Evolutionary conservation across 2,888 invertebrate species (phyloP).

Genomic region (Phyllotreta cruciferae): DNA sequence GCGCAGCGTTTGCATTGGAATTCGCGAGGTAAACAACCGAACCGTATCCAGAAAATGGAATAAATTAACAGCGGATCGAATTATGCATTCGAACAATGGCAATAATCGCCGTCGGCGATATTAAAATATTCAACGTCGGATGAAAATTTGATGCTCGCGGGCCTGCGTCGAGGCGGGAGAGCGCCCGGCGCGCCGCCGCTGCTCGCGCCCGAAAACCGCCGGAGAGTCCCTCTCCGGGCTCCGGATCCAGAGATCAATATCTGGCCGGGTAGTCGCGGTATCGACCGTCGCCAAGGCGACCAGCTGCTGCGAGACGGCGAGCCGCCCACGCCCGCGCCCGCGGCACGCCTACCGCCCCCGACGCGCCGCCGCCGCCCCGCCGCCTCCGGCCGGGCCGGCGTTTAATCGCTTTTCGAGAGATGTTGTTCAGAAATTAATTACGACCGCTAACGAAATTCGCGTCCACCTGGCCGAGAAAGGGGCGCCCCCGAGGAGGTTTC

Average conservation of each 20-base stretch:
- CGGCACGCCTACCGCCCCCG: slow-evolving; percentile 43
- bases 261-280: slow-evolving; percentile 51
- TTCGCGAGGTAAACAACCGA: too few species aligned
- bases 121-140: too few species aligned
- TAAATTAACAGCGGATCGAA: too few species aligned
- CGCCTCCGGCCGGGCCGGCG: slow-evolving; percentile 22
- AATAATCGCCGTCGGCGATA: too few species aligned
- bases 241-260: slow-evolving; percentile 58
- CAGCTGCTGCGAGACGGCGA: slow-evolving; percentile 69
- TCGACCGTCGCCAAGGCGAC: slow-evolving; percentile 61
- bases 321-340: slow-evolving; percentile 66
- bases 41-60: too few species aligned
- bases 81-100: too few species aligned
- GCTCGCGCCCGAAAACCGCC: slow-evolving; percentile 16
- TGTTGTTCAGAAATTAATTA: slow-evolving; percentile 59
- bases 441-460: slow-evolving; percentile 52
- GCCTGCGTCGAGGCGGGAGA: background rate
- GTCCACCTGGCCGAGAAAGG: slow-evolving; percentile 45
- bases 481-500: slow-evolving; percentile 3
- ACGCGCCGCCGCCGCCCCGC: slow-evolving; percentile 32
- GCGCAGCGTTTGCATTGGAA: too few species aligned
- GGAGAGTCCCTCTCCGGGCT: slow-evolving; percentile 45
- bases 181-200: background rate
- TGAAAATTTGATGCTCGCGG: background rate
- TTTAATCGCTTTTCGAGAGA: slow-evolving; percentile 57